A percentile compares a stretch with the other conserved stretches of the same genome.
Conservation (phyloP, 2,113 vertebrate genomes). For the Cyprinus carpio region DNA sequence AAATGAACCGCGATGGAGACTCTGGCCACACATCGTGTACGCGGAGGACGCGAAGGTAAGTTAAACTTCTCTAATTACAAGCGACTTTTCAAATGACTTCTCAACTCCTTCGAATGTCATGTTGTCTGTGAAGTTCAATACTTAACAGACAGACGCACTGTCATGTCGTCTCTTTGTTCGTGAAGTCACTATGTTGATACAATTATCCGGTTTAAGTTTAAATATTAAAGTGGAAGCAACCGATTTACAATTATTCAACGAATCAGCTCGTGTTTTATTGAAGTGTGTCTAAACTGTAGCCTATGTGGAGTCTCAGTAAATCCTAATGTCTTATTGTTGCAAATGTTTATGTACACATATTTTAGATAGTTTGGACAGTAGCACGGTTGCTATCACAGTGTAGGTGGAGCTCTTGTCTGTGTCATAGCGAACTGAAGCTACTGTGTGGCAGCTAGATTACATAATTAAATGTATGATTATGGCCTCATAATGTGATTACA, state of each 20-base stretch:
- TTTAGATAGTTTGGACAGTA: neutral
- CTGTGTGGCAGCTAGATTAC: neutral
- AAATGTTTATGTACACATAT: neutral
- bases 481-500: neutral
- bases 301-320: neutral
- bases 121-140: neutral
- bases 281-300: neutral
- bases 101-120: neutral
- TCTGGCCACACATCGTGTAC: constrained; percentile 43
- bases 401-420: constrained; percentile 4
- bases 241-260: neutral
- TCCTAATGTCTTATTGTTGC: neutral
- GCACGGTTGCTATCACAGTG: neutral
- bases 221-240: neutral
- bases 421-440: neutral
- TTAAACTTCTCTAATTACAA: neutral
- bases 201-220: neutral
- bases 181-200: neutral
- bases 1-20: constrained; percentile 4
- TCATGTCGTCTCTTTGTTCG: neutral
- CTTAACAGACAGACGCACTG: neutral
- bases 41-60: constrained; percentile 52
- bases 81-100: neutral
- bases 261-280: neutral
- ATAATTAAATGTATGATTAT: neutral